Base-by-base conservation (phyloP, 2,888 invertebrate genomes). In the Hemistola chrysoprasaria region DNA sequence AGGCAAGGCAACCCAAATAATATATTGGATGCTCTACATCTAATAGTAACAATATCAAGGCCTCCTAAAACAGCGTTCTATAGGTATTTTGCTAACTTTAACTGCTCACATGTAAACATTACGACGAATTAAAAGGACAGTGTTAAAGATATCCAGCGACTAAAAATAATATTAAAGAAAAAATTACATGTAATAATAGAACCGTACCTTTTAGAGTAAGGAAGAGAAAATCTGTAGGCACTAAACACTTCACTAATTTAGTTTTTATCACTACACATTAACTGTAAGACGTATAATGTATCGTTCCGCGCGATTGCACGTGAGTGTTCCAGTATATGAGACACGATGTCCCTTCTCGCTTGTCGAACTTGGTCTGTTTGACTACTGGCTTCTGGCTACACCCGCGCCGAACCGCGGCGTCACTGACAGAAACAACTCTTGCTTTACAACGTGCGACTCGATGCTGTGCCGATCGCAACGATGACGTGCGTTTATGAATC, bases 1-100 rank as follows among this genome's bases (percentile, higher is more conserved):
- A 87, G 87, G 88, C 71, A 79, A 85, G 75, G 76, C 64, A 74
- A 73, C 78, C 75, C 67, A 82, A 75, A 83, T n/a, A n/a, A n/a
- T 84, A 70, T 71, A 71, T 73, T 65, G 65, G 32, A 34, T 40
- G 36, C 70, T 77, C 78, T 75, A 71, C 16, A 16, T 16, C 16
- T 16, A 16, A n/a, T n/a, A n/a, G n/a, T 78, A 78, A 75, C 67
- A 60, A 73, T 70, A 81, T 76, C 86, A 86, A 85, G 86, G 85
- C 71, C 71, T 65, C 50, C 42, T 26, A 38, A 31, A n/a, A 24
- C 23, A 40, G 11, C 23, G 11, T 24, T 4, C 16, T n/a, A 32
- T n/a, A n/a, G n/a, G n/a, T n/a, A n/a, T 33, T 28, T 38, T 21
- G 27, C 33, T 28, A n/a, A 33, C 23, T 26, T 11, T 2, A 8